These are phyloP conservation scores for Ophioninae sp. DNA, from an alignment of 2,888 invertebrate genomes.

Conservation along the genomic window DNA sequence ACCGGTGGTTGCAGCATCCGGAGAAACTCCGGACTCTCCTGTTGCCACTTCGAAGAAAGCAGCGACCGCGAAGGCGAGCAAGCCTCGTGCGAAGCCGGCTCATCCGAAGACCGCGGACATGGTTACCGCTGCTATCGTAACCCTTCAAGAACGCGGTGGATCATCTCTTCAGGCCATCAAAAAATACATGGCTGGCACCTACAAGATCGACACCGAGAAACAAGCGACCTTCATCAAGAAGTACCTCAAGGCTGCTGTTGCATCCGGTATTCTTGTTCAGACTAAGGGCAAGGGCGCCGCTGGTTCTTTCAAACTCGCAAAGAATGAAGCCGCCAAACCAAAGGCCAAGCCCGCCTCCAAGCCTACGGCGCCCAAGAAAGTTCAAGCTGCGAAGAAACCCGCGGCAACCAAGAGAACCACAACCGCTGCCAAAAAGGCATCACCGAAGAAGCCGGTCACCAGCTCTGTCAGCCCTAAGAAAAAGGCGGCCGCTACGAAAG, in stretches of 20 bases:
- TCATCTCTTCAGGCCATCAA: conserved; percentile 84
- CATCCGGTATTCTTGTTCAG: conserved; percentile 81
- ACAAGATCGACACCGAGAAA: conserved; percentile 84
- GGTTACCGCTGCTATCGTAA: conserved; percentile 83
- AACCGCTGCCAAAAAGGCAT: conserved; percentile 41
- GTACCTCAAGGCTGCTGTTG: conserved; percentile 83
- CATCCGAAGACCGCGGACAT: conserved; percentile 75
- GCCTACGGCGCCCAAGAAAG: conserved; percentile 57
- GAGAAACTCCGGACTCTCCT: too few species aligned
- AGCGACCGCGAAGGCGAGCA: too few species aligned
- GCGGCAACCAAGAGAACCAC: conserved; percentile 25
- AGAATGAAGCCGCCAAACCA: conserved; percentile 58
- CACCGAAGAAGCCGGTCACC: conserved; percentile 33
- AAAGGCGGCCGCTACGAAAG: conserved; percentile 35
- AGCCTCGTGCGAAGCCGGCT: too few species aligned
- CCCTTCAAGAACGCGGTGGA: conserved; percentile 83
- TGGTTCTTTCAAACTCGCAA: conserved; percentile 81
- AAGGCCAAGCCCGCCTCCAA: conserved; percentile 65
- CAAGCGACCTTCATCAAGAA: conserved; percentile 84
- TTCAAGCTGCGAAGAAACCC: conserved; percentile 30
- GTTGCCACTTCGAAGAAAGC: too few species aligned
- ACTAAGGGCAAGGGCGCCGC: conserved; percentile 83
- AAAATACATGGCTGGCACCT: conserved; percentile 84
- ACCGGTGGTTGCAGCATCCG: too few species aligned
- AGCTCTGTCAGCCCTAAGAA: conserved; percentile 20